Base-by-base conservation (phyloP, 2,797 vertebrate species). In the Manis javanica region DNA sequence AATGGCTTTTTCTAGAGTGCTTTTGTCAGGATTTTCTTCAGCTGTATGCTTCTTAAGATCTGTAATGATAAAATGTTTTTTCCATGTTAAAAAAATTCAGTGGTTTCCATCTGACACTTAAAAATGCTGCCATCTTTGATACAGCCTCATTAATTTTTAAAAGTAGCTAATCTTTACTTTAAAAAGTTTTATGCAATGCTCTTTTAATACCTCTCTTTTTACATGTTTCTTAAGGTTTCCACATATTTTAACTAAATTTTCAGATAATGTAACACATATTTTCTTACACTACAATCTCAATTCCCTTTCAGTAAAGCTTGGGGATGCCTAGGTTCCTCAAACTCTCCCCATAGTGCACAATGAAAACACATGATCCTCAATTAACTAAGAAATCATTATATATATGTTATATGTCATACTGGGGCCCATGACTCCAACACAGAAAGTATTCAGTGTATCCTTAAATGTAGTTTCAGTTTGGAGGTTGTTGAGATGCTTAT, bases 21-120 rank as follows among this genome's bases (percentile, higher is more conserved):
- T 96, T 98, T 99, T 99, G 98, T 99, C 99, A 82, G 99, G 99
- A 97, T 99, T 99, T 97, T 99, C 99, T 96, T 99, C 99, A 37
- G 99, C 97, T 16, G 99, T 99, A 85, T 99, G 99, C 95, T 99
- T 99, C 98, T 99, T 99, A 97, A 99, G 99, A 97, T 99, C 99
- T 99, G 97, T 68, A 97, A 94, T 21, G 59, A 14, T 55, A 95
- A 1, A 89, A 88, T 49, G 23, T 72, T 84, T 91, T 95, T 51
- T 63, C 18, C 12, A 88, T 79, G 23, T 59, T 90, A 85, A 90
- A 84, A 85, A 64, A 74, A 69, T 51, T 85, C n/a, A 66, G 4
- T 91, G 34, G 7, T 78, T 94, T 49, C 68, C n/a, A 92, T 61
- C 66, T 53, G 88, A 86, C 39, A 68, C 12, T 94, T 95, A 46